phyloP scores from a whole-genome alignment of 2,113 vertebrate species.

The Pantherophis guttatus region DNA sequence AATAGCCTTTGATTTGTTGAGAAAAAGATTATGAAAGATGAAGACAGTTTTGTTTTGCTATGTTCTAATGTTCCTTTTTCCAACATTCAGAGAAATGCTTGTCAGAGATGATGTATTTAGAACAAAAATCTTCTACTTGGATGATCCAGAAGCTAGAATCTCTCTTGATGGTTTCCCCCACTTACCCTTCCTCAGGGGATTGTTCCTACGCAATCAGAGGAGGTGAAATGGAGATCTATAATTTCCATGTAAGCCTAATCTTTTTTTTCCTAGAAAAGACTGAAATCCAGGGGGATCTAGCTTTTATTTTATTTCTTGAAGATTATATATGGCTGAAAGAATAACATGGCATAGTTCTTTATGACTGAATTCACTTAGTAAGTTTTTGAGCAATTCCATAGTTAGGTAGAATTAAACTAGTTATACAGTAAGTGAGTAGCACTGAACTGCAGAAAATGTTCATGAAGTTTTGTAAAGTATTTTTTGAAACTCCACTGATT shows the following conservation, averaged over 20 bases:
- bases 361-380: not conserved
- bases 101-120: not conserved
- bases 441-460: not conserved
- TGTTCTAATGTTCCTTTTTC: not conserved
- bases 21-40: not conserved
- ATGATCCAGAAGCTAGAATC: not conserved
- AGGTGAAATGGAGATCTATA: not conserved
- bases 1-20: not conserved
- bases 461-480: no score
- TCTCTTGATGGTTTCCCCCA: not conserved
- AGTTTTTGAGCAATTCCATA: not conserved
- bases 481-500: not conserved
- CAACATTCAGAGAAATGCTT: not conserved
- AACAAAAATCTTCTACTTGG: not conserved
- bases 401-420: not conserved
- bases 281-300: accelerated
- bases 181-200: not conserved
- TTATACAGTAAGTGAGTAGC: not conserved
- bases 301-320: not conserved
- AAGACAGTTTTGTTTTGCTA: not conserved
- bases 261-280: not conserved
- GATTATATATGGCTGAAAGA: not conserved
- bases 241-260: not conserved
- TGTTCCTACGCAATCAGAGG: not conserved
- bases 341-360: not conserved